Percentiles rank a stretch among this genome's conserved stretches.
These are phyloP conservation scores for Drosophila athabasca DNA, from an alignment of 1,140 invertebrate species.

Conservation along the genomic window DNA sequence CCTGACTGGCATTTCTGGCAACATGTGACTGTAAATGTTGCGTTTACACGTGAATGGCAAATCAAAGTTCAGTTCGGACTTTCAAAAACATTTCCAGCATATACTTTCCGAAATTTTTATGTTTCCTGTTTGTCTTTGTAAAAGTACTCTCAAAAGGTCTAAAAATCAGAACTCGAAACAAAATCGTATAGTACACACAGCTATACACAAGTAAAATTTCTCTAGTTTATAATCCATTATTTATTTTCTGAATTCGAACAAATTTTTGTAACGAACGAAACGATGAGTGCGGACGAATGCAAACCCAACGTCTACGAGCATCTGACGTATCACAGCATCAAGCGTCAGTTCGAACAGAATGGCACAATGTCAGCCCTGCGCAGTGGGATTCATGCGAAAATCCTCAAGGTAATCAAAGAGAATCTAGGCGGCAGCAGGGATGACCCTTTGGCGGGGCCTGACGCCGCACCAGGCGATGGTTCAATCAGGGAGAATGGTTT, in stretches of 20 bases:
- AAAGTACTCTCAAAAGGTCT: background rate
- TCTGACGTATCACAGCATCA: conserved; percentile 48
- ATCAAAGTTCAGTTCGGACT: no score
- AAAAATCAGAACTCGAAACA: background rate
- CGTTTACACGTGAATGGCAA: no score
- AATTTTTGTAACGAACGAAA: conserved; percentile 5
- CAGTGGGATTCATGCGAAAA: conserved; percentile 52
- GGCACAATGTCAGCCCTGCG: conserved; percentile 47
- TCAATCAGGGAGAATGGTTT: conserved; percentile 5
- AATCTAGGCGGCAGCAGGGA: conserved; percentile 14
- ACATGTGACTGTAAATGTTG: no score
- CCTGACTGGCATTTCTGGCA: no score
- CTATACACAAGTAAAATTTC: no score
- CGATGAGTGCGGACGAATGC: conserved; percentile 24
- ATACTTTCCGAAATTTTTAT: background rate
- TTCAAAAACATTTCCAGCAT: background rate
- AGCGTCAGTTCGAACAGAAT: conserved; percentile 40
- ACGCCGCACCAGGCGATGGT: background rate
- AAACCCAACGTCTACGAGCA: conserved; percentile 11
- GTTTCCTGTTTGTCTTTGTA: no score
- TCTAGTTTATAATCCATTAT: no score
- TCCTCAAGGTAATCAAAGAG: conserved; percentile 43
- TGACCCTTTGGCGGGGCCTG: conserved; percentile 20
- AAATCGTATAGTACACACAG: background rate
- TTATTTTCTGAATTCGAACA: no score